Evolutionary conservation across 2,888 invertebrate genomes (phyloP), one percentile per base, ranked within the genome.

Genomic region (Adineta ricciae): DNA sequence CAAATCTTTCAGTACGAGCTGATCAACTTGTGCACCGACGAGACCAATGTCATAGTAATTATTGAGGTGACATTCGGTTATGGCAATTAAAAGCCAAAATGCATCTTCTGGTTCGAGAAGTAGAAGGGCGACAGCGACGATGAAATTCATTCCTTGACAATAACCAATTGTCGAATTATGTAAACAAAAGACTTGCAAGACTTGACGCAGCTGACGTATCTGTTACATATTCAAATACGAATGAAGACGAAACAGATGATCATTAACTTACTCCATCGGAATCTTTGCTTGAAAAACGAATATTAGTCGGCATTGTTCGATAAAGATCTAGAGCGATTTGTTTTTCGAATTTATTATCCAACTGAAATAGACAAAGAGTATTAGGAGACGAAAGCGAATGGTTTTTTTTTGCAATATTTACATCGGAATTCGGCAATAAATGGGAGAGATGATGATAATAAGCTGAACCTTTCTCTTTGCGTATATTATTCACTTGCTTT

Each of bases 141-240:
- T 89, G 88, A 92, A 92, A 88, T 92, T 92, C 91, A 92, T 92
- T 52, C 92, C 92, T 88, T 92, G 92, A 87, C 92, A 92, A 88
- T 92, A 92, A 24, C 92, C 92, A 52, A 92, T 88, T 21, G 88
- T 88, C 21, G 91, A 91, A 87, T 91, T 92, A 88, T 92, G 92
- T 46, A 92, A 89, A 88, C 92, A 92, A 88, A 91, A 92, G 11
- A 92, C 92, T 86, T 91, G 89, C 41, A 92, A 88, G 8, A 92
- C 91, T 88, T 92, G 91, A 87, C 91, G 91, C 83, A 92, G 88
- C 87, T 91, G 91, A 86, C 90, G 89, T 21, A 92, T 89, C 91
- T 92, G 87, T 56, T 87, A 86, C 3, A 32, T 32, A 64, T 9
- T 50, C 19, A 46, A 46, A 11, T 46, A 46, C 11, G 46, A 27